A percentile compares a stretch with the other conserved stretches of the same genome.
phyloP scores from a whole-genome alignment of 2,113 vertebrate genomes.

The Siniperca knerii region DNA sequence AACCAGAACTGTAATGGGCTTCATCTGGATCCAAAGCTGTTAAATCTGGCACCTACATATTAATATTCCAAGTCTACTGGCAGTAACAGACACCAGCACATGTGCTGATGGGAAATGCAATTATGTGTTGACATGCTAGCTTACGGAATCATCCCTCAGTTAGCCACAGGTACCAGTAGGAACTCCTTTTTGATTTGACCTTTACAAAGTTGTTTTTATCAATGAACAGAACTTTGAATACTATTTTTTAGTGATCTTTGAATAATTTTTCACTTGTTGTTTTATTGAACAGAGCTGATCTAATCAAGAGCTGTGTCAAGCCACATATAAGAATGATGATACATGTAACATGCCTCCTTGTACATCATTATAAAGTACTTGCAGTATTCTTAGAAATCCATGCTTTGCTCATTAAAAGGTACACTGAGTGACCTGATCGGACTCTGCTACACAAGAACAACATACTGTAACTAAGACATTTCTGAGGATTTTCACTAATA shows the following conservation, averaged over 20 bases:
- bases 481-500: background rate
- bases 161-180: background rate
- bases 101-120: constrained; percentile 5
- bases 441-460: background rate
- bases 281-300: background rate
- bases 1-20: constrained; percentile 18
- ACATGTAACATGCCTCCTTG: background rate
- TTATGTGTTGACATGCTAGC: constrained; percentile 1
- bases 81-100: constrained; percentile 11
- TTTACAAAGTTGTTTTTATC: background rate
- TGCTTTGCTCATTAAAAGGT: background rate
- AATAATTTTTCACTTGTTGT: background rate
- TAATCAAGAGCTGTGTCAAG: background rate
- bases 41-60: constrained; percentile 28
- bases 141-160: background rate
- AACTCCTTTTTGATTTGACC: background rate
- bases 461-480: background rate
- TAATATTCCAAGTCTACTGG: constrained; percentile 13
- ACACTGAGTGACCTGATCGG: background rate
- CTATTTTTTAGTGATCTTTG: background rate
- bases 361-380: background rate
- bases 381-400: background rate
- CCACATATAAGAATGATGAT: background rate
- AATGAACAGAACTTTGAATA: background rate
- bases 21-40: constrained; percentile 35